These are phyloP conservation scores for Serilophus lunatus DNA, from an alignment of 2,113 vertebrate species.

Conservation along the genomic window DNA sequence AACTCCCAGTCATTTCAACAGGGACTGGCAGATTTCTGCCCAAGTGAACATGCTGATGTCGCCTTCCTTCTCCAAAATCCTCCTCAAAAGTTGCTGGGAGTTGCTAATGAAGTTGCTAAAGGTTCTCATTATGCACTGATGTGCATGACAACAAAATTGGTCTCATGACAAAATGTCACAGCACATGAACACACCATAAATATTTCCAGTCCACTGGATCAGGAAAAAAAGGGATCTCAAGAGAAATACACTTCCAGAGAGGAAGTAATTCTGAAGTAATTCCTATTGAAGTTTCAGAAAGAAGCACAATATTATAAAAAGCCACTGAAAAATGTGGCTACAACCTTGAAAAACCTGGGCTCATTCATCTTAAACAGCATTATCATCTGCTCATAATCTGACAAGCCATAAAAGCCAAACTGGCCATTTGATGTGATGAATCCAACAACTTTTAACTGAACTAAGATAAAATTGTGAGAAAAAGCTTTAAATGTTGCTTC, in stretches of 20 bases:
- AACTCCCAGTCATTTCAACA: not conserved
- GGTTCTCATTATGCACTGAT: not conserved
- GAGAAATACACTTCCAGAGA: not conserved
- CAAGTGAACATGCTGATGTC: not conserved
- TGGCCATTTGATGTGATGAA: not conserved
- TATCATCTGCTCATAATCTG: not conserved
- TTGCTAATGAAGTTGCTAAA: constrained; percentile 5
- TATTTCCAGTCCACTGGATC: not conserved
- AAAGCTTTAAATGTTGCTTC: not conserved
- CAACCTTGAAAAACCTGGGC: accelerated
- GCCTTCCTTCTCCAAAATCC: not conserved
- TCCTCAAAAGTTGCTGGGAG: not conserved
- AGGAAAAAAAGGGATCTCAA: not conserved
- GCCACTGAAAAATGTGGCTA: not conserved
- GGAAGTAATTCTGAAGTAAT: not conserved
- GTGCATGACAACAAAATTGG: not conserved
- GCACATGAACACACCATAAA: not conserved
- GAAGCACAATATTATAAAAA: not conserved
- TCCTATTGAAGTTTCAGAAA: not conserved
- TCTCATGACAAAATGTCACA: not conserved
- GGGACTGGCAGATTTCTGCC: not conserved
- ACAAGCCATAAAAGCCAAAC: not conserved
- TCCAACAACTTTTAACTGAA: not conserved
- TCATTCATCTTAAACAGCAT: not conserved
- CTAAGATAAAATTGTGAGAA: not conserved